Conservation (phyloP, 2,797 vertebrate genomes). For the Micropoecilia bifurca region DNA sequence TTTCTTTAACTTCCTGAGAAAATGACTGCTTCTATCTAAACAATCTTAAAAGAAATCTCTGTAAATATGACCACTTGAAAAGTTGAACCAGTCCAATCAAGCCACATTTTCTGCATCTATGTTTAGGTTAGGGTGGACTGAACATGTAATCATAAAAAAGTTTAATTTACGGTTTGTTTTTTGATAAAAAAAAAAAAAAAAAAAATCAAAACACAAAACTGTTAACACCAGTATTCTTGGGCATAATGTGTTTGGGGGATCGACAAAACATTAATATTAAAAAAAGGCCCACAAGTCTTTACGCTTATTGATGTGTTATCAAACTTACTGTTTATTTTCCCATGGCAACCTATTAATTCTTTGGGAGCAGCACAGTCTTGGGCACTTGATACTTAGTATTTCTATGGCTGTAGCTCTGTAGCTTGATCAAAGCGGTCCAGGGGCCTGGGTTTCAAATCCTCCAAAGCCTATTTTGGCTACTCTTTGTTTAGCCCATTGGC, state of each 20-base stretch:
- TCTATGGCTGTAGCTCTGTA: conserved; percentile 73
- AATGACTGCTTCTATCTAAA: background rate
- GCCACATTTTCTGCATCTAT: background rate
- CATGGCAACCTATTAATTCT: conserved; percentile 49
- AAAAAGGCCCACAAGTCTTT: no score
- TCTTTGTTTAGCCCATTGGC: conserved; percentile 87
- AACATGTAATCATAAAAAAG: background rate
- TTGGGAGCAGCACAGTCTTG: conserved; percentile 51
- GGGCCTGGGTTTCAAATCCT: conserved; percentile 83
- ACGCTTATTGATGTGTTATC: conserved; percentile 21
- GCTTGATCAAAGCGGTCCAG: conserved; percentile 83
- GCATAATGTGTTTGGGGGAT: background rate
- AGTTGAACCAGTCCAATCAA: background rate
- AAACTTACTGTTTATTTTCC: conserved; percentile 36
- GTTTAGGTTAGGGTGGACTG: background rate
- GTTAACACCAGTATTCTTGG: background rate
- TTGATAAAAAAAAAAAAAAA: no score
- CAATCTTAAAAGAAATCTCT: background rate
- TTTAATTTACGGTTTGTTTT: background rate
- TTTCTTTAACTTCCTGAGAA: background rate
- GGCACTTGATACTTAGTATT: conserved; percentile 78
- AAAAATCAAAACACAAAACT: no score
- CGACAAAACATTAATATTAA: conserved; percentile 8
- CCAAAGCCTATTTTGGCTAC: conserved; percentile 84
- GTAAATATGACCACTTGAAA: background rate